phyloP scores from a whole-genome alignment of 2,888 invertebrate genomes.

The Helicoverpa assulta region DNA sequence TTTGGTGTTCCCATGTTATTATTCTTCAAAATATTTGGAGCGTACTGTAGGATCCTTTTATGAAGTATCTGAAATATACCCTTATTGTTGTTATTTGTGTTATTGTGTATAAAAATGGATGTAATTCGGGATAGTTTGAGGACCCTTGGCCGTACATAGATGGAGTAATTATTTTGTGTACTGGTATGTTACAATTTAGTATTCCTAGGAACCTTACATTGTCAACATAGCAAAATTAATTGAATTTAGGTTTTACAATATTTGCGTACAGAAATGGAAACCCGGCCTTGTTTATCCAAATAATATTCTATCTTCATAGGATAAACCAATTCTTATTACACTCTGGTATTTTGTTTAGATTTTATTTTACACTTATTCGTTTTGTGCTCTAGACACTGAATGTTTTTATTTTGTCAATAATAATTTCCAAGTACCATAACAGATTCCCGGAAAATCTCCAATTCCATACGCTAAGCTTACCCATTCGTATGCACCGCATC shows the following conservation, averaged over 20 bases:
- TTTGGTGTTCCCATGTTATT: conserved; percentile 57
- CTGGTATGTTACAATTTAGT: conserved; percentile 3
- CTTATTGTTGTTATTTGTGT: conserved; percentile 50
- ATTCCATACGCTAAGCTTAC: conserved; percentile 61
- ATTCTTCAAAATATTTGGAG: conserved; percentile 55
- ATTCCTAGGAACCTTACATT: neutral
- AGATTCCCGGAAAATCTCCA: neutral
- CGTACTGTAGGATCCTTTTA: conserved; percentile 55
- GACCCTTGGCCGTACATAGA: conserved; percentile 3
- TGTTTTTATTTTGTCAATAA: too few relatives aligned
- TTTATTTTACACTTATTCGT: too few relatives aligned
- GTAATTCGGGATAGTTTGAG: conserved; percentile 26
- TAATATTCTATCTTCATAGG: too few relatives aligned
- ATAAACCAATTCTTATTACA: too few relatives aligned
- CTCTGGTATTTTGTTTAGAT: too few relatives aligned
- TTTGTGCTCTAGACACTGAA: too few relatives aligned
- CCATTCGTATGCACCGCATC: conserved; percentile 66
- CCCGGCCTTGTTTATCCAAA: too few relatives aligned
- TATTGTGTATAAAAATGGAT: conserved; percentile 26
- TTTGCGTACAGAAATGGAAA: too few relatives aligned
- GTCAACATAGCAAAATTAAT: neutral
- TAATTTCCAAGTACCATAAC: neutral
- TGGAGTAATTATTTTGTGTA: conserved; percentile 30
- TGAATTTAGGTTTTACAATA: neutral
- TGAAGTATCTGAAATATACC: conserved; percentile 54